Base-by-base conservation (phyloP, 1,140 invertebrate genomes). In the Wiebesia pumilae region DNA sequence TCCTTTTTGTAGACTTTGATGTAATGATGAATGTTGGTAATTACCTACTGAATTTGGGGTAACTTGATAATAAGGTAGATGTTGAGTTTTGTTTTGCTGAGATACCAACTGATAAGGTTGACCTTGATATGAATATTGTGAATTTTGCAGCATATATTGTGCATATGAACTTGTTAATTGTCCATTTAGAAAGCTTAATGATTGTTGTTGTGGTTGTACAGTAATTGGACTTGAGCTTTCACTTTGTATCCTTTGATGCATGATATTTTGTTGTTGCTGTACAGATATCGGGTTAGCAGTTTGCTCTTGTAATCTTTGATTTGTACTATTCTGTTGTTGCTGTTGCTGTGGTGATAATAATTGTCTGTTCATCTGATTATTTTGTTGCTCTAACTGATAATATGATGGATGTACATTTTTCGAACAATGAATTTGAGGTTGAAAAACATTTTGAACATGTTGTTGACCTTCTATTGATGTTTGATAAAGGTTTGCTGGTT, bases 341-440 rank as follows among this genome's bases (percentile, higher is more conserved):
- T 86, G 82, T 19, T 87, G 88, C 24, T 90, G 89, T n/a, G 90
- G 90, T 0, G 83, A 87, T 0, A 88, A 86, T 0, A 91, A 80
- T 54, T 93, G 93, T 43, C 92, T 93, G 85, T 94, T 94, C 89
- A 93, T 92, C 78, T 94, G 92, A 88, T 94, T 94, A 73, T 94
- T 92, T 77, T 93, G 92, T 47, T 93, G 92, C 33, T 94, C 93
- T 19, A 93, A 33, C 19, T 93, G 92, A 86, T 93, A 93, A 73
- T 92, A 93, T 58, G 89, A 89, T n/a, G 90, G 88, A 69, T 91
- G 91, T 40, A 88, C 81, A 75, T 90, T 93, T 81, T 93, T 94
- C 21, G 81, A 33, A 82, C 83, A 80, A 40, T 87, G 88, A 4
- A 89, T 90, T 12, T 85, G 62, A 35, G 89, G 90, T 12, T 88